Evolutionary conservation across 2,797 vertebrate genomes (phyloP).

Genomic region (Clarias platycephalus): DNA sequence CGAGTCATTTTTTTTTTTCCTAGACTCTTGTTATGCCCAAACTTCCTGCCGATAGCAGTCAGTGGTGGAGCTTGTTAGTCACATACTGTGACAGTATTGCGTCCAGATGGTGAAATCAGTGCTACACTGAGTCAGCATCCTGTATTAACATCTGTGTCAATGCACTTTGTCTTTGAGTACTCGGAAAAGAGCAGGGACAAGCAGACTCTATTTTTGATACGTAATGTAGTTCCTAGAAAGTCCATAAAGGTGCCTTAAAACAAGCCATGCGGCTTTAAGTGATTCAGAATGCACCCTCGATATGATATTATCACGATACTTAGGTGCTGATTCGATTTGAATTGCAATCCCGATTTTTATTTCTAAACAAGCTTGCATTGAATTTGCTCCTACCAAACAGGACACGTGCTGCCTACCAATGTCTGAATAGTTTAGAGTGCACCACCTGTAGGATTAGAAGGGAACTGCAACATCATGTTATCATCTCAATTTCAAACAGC

Average conservation of each 20-base stretch:
- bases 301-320: no score
- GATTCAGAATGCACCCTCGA: neutral
- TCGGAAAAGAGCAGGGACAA: neutral
- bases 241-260: neutral
- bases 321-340: no score
- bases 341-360: no score
- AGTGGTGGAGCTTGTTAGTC: constrained; percentile 29
- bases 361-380: no score
- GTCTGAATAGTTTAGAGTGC: no score
- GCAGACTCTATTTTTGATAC: neutral
- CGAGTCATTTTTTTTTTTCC: no score
- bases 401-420: no score
- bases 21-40: neutral
- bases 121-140: neutral
- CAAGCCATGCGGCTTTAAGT: constrained; percentile 23
- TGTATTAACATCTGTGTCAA: constrained; percentile 11
- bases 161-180: neutral
- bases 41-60: constrained; percentile 15
- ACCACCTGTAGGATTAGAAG: no score
- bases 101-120: constrained; percentile 34
- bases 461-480: no score
- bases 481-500: no score
- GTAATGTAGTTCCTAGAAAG: neutral
- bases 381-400: no score
- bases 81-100: constrained; percentile 12